Percentiles rank a stretch among this genome's conserved stretches.
phyloP scores from a whole-genome alignment of 2,888 invertebrate genomes.

The Hyalella azteca region DNA sequence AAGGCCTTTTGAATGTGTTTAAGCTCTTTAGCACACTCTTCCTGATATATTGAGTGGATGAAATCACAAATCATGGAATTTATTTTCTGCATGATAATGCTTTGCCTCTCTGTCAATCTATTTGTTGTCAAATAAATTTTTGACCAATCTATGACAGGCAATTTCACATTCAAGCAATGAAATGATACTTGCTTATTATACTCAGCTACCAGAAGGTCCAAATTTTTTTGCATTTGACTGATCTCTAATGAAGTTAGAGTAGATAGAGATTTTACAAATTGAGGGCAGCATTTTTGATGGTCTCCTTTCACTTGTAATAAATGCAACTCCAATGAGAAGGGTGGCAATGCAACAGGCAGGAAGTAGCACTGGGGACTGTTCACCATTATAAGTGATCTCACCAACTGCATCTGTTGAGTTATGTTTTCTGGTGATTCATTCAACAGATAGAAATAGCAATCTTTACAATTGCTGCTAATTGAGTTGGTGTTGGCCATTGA shows the following conservation, averaged over 20 bases:
- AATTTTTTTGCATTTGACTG: neutral
- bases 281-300: conserved; percentile 10
- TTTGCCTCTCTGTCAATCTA: neutral
- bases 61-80: conserved; percentile 25
- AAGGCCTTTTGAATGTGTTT: neutral
- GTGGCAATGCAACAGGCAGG: neutral
- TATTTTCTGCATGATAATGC: neutral
- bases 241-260: neutral
- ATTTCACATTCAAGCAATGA: neutral
- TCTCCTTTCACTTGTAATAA: neutral
- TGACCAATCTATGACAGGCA: neutral
- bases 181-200: neutral
- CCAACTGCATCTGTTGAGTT: neutral
- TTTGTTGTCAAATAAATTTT: neutral
- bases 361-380: neutral
- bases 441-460: neutral
- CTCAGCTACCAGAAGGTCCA: neutral
- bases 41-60: conserved; percentile 1
- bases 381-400: neutral
- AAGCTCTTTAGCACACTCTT: neutral
- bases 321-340: conserved; percentile 12
- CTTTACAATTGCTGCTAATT: neutral
- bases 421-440: neutral
- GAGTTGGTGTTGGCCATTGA: neutral
- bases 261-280: neutral